Evolutionary conservation across 1,140 invertebrate species (phyloP).

Genomic region (Drosophila persimilis): DNA sequence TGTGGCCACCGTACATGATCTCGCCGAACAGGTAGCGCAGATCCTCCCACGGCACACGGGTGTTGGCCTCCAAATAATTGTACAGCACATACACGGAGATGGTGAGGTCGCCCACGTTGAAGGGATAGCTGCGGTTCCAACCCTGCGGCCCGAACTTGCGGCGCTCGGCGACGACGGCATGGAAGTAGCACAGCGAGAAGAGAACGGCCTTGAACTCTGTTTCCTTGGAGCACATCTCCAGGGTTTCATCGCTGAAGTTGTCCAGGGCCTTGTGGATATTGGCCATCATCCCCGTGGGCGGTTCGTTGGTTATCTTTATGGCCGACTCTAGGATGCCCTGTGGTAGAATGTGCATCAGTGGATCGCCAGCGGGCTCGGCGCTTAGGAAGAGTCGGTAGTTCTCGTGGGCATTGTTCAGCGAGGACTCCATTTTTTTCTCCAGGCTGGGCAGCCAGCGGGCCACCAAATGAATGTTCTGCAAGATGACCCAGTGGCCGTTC

Average conservation of each 20-base stretch:
- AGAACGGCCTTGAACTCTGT: slow-evolving; percentile 96
- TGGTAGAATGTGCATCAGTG: slow-evolving; percentile 85
- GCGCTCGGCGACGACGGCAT: slow-evolving; percentile 96
- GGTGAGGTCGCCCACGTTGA: slow-evolving; percentile 94
- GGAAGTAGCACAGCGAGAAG: slow-evolving; percentile 97
- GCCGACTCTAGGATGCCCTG: slow-evolving; percentile 95
- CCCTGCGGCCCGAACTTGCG: slow-evolving; percentile 97
- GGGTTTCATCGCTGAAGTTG: slow-evolving; percentile 96
- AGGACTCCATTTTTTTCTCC: slow-evolving; percentile 95
- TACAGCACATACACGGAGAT: slow-evolving; percentile 95
- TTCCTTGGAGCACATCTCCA: slow-evolving; percentile 97
- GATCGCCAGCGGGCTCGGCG: slow-evolving; percentile 85
- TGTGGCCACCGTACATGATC: slow-evolving; percentile 98
- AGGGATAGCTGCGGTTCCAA: slow-evolving; percentile 94
- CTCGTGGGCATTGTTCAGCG: slow-evolving; percentile 87
- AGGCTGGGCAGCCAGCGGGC: slow-evolving; percentile 93
- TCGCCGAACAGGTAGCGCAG: slow-evolving; percentile 96
- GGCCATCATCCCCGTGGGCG: slow-evolving; percentile 96
- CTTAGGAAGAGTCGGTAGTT: slow-evolving; percentile 88
- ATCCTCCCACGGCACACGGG: slow-evolving; percentile 95
- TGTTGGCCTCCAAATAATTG: slow-evolving; percentile 96
- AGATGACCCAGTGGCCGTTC: slow-evolving; percentile 96
- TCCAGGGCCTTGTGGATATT: slow-evolving; percentile 97
- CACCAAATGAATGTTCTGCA: slow-evolving; percentile 96
- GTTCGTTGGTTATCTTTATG: slow-evolving; percentile 98